A percentile compares a stretch with the other conserved stretches of the same genome.
These are phyloP conservation scores for Rhynchotus rufescens DNA, from an alignment of 2,797 vertebrate genomes.

Conservation along the genomic window DNA sequence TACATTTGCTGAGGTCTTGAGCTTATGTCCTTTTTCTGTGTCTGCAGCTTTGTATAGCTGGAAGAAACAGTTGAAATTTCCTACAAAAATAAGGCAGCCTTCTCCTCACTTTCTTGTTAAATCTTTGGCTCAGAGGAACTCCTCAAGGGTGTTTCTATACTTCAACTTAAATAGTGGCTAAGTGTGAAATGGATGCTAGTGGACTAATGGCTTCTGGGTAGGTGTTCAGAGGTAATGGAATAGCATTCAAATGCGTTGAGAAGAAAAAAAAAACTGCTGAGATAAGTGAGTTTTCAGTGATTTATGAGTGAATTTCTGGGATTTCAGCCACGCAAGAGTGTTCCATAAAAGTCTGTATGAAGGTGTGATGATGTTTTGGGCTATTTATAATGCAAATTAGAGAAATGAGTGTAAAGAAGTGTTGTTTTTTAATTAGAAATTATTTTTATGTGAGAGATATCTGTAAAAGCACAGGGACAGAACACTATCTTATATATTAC, in stretches of 20 bases:
- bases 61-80: background rate
- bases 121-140: background rate
- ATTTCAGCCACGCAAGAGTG: background rate
- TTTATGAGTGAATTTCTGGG: slow-evolving; percentile 9
- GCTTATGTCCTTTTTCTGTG: background rate
- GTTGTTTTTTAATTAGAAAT: slow-evolving; percentile 21
- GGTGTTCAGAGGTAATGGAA: slow-evolving; percentile 11
- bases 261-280: background rate
- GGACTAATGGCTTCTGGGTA: slow-evolving; percentile 27
- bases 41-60: background rate
- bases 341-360: background rate
- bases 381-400: background rate
- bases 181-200: background rate
- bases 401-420: background rate
- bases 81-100: background rate
- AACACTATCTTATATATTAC: background rate
- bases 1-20: background rate
- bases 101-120: background rate
- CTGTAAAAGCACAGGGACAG: background rate
- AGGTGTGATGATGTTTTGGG: background rate
- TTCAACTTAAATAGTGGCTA: slow-evolving; percentile 4
- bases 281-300: slow-evolving; percentile 23
- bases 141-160: background rate
- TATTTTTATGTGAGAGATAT: slow-evolving; percentile 10
- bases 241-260: background rate